A percentile compares a stretch with the other conserved stretches of the same genome.
Evolutionary conservation across 2,113 vertebrate genomes (phyloP).

Genomic region (Corvus moneduloides): DNA sequence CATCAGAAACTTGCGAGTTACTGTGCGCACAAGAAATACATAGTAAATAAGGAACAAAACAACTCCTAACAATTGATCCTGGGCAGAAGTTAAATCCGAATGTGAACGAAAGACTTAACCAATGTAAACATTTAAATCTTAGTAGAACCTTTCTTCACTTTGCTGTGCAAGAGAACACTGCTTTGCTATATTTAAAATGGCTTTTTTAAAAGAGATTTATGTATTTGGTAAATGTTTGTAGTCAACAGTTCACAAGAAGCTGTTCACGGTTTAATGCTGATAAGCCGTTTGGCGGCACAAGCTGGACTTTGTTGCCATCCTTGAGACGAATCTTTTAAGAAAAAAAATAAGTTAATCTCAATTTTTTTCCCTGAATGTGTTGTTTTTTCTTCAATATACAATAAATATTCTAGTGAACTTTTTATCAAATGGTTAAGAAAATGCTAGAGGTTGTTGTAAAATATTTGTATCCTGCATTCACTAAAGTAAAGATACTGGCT

Average conservation of each 20-base stretch:
- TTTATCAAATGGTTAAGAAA: slow-evolving; percentile 97
- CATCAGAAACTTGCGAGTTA: slow-evolving; percentile 62
- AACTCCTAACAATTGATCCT: slow-evolving; percentile 73
- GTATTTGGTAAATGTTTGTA: slow-evolving; percentile 99
- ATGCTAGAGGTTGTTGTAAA: slow-evolving; percentile 98
- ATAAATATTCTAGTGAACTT: slow-evolving; percentile 99
- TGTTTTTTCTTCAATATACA: slow-evolving; percentile 97
- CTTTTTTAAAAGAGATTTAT: slow-evolving; percentile 95
- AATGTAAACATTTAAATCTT: slow-evolving; percentile 81
- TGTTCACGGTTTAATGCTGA: slow-evolving; percentile 89
- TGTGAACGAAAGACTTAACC: slow-evolving; percentile 87
- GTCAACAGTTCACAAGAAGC: slow-evolving; percentile 93
- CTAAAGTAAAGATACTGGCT: slow-evolving; percentile 99
- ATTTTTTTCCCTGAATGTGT: slow-evolving; percentile 96
- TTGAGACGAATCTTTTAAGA: slow-evolving; percentile 92
- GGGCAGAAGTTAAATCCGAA: slow-evolving; percentile 80
- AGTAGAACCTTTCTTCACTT: slow-evolving; percentile 91
- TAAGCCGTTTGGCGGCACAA: slow-evolving; percentile 97
- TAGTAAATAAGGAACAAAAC: slow-evolving; percentile 82
- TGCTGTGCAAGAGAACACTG: slow-evolving; percentile 95
- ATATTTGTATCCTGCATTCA: slow-evolving; percentile 97
- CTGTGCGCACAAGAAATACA: slow-evolving; percentile 84
- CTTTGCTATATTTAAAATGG: slow-evolving; percentile 95
- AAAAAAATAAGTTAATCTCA: slow-evolving; percentile 90
- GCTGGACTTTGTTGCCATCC: slow-evolving; percentile 99